A percentile compares a stretch with the other conserved stretches of the same genome.
These are phyloP conservation scores for Rhinella marina DNA, from an alignment of 2,797 vertebrate species.

Conservation along the genomic window DNA sequence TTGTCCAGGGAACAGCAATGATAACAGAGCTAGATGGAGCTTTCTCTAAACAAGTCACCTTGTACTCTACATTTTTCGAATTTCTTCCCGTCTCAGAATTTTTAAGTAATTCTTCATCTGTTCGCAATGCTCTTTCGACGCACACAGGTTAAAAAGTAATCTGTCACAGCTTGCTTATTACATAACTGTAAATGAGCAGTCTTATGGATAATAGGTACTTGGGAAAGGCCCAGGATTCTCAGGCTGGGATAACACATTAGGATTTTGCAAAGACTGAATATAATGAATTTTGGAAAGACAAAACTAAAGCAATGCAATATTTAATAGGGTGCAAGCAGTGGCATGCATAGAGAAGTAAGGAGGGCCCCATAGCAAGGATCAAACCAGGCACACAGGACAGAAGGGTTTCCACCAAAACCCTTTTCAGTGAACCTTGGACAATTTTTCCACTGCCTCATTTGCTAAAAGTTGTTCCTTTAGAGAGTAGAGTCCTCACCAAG, in stretches of 20 bases:
- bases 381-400: too few species aligned
- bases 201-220: slow-evolving; percentile 1
- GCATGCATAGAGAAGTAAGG: too few species aligned
- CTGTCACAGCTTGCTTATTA: neutral
- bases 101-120: slow-evolving; percentile 50
- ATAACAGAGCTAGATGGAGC: slow-evolving; percentile 73
- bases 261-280: neutral
- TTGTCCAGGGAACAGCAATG: slow-evolving; percentile 75
- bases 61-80: slow-evolving; percentile 69
- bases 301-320: neutral
- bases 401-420: too few species aligned
- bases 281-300: neutral
- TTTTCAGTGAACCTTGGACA: too few species aligned
- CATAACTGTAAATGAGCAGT: slow-evolving; percentile 12
- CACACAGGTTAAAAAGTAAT: slow-evolving; percentile 23
- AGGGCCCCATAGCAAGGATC: too few species aligned
- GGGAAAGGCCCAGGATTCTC: neutral
- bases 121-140: neutral
- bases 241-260: neutral
- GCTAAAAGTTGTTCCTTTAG: too few species aligned
- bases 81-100: slow-evolving; percentile 65
- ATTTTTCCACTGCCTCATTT: too few species aligned
- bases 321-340: neutral
- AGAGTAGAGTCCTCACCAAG: too few species aligned
- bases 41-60: slow-evolving; percentile 73